These are phyloP conservation scores for Solea senegalensis DNA, from an alignment of 2,113 vertebrate species.

Conservation along the genomic window DNA sequence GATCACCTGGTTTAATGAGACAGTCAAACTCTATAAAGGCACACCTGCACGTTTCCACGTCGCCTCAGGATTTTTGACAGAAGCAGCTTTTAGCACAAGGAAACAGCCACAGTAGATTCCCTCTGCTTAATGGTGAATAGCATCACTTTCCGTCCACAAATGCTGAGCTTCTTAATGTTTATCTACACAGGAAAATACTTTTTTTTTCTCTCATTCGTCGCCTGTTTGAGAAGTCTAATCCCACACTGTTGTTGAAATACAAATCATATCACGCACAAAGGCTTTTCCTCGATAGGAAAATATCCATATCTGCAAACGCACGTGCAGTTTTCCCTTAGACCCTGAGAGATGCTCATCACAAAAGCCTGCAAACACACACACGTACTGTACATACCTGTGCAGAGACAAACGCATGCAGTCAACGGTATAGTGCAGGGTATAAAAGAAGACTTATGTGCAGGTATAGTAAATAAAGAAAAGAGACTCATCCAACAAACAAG, in stretches of 20 bases:
- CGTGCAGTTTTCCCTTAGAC: background rate
- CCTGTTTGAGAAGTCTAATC: conserved; percentile 42
- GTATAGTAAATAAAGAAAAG: conserved; percentile 27
- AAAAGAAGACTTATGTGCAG: conserved; percentile 33
- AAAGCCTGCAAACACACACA: conserved; percentile 27
- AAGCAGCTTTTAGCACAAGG: conserved; percentile 17
- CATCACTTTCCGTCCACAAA: conserved; percentile 36
- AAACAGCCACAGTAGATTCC: conserved; percentile 27
- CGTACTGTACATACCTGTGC: conserved; percentile 10
- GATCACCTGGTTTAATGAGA: conserved; percentile 27
- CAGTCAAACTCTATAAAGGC: background rate
- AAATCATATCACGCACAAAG: conserved; percentile 37
- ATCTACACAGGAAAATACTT: conserved; percentile 35
- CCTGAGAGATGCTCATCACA: conserved; percentile 23
- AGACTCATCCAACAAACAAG: conserved; percentile 40
- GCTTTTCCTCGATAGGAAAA: conserved; percentile 39
- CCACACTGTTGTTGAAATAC: conserved; percentile 22
- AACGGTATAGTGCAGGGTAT: conserved; percentile 24
- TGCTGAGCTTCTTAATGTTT: conserved; percentile 41
- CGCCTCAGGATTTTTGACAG: conserved; percentile 25
- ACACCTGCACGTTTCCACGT: conserved; percentile 8
- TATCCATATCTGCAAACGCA: conserved; percentile 36
- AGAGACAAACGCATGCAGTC: conserved; percentile 13
- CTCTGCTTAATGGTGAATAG: conserved; percentile 20
- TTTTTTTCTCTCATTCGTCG: conserved; percentile 19